Evolutionary conservation across 2,113 vertebrate genomes (phyloP), one percentile per base, ranked within the genome.

Genomic region (Otolemur garnettii): DNA sequence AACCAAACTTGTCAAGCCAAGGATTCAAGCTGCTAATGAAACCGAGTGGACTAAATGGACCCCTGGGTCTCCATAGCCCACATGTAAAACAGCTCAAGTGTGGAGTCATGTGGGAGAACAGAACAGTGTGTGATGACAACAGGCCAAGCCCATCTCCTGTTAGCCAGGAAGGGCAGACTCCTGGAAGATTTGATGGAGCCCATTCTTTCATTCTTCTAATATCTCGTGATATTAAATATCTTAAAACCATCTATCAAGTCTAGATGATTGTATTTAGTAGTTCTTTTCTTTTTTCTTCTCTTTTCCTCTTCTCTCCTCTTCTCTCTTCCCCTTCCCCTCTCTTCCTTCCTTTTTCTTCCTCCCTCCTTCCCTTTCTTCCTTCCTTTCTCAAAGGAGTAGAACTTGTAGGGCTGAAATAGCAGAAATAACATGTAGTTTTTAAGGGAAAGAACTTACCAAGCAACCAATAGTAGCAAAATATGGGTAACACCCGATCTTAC

Each of bases 391-490:
- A 55, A 72, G 30, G 0, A 0, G 13, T 24, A 33, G 53, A n/a
- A 59, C 3, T 53, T 88, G 12, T 28, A 14, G 28, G 4, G 82
- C 66, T n/a, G 1, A 10, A 62, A 13, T 74, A 50, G 10, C 14
- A 95, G 55, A 96, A 94, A 83, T 59, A 85, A 26, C 12, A 64
- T 57, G 57, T 59, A 15, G 57, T 82, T 75, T 80, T 57, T 30
- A 8, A 17, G 74, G 78, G 6, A 42, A 93, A 92, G 35, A 94
- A 45, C 6, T 75, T 93, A 86, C 1, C 28, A 82, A 82, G 17
- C 22, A 68, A 13, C 33, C 35, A 85, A 1, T 22, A n/a, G 28
- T 68, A 10, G 2, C 57, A 7, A 86, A 38, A 72, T 7, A 38
- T 50, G 28, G 4, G 53, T 82, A 91, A 81, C 2, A 11, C 28